A percentile compares a stretch with the other conserved stretches of the same genome.
Conservation (phyloP, 2,888 invertebrate species). For the Gari tellinella region DNA sequence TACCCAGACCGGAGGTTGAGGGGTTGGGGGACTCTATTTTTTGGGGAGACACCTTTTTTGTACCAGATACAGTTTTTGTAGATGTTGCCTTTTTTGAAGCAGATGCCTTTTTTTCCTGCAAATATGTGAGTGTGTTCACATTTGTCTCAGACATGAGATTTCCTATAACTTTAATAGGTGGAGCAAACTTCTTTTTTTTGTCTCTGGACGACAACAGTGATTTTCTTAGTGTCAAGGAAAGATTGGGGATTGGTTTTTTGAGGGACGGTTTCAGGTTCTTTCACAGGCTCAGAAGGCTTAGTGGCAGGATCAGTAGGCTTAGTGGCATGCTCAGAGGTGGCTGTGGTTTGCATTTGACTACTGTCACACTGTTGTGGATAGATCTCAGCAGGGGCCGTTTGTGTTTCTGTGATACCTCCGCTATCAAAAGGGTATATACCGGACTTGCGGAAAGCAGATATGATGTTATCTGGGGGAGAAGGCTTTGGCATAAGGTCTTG, state of each 20-base stretch:
- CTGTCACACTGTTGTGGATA: not conserved
- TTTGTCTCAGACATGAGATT: slow-evolving; percentile 19
- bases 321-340: not conserved
- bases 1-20: not conserved
- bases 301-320: not conserved
- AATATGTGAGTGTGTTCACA: not conserved
- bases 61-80: not conserved
- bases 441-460: slow-evolving; percentile 37
- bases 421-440: slow-evolving; percentile 44
- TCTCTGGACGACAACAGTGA: slow-evolving; percentile 13
- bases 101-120: not conserved
- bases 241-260: no score
- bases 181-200: slow-evolving; percentile 28
- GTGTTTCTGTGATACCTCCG: not conserved
- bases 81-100: slow-evolving; percentile 3
- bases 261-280: not conserved
- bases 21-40: not conserved
- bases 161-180: slow-evolving; percentile 14
- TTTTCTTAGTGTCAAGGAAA: slow-evolving; percentile 5
- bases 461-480: slow-evolving; percentile 39
- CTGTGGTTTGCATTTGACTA: not conserved
- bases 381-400: slow-evolving; percentile 11
- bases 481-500: no score
- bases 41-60: not conserved
- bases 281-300: not conserved